These are phyloP conservation scores for Melanaphis sacchari DNA, from an alignment of 1,140 invertebrate species.

Conservation along the genomic window DNA sequence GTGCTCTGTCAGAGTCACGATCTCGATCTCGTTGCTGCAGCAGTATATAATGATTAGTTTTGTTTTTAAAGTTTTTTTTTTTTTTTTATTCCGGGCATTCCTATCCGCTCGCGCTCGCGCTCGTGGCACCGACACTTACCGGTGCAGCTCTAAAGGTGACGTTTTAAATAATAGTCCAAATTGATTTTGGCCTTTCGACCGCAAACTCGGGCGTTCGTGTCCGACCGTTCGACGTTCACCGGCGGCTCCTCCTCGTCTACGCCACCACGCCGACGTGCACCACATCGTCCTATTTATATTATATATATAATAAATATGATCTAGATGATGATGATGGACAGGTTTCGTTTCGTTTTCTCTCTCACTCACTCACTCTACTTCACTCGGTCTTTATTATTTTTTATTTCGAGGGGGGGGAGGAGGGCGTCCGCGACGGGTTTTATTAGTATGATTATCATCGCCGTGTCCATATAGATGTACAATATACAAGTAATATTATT, in stretches of 20 bases:
- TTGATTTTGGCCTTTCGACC: slow-evolving; percentile 50
- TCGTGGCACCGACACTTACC: slow-evolving; percentile 14
- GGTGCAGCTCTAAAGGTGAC: not conserved
- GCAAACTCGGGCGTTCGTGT: slow-evolving; percentile 29
- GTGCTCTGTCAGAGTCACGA: slow-evolving; percentile 33
- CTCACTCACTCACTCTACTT: not conserved
- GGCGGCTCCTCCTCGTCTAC: not conserved
- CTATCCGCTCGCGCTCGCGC: not conserved
- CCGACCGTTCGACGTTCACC: not conserved
- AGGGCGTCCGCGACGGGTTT: slow-evolving; percentile 45
- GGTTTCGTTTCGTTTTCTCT: not conserved
- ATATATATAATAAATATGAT: slow-evolving; percentile 14
- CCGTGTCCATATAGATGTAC: not conserved
- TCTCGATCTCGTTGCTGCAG: slow-evolving; percentile 43
- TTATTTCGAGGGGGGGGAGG: not conserved
- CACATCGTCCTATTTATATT: not conserved
- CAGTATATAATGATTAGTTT: slow-evolving; percentile 29
- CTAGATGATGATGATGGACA: slow-evolving; percentile 23
- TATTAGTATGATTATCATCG: slow-evolving; percentile 40
- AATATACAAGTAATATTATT: not conserved
- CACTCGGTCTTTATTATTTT: not conserved
- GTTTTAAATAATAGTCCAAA: slow-evolving; percentile 56
- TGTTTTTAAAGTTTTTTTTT: slow-evolving; percentile 14
- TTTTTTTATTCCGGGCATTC: slow-evolving; percentile 18
- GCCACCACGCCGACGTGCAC: not conserved